A percentile compares a stretch with the other conserved stretches of the same genome.
Conservation (phyloP, 1,140 invertebrate genomes). For the Goniozus legneri region DNA sequence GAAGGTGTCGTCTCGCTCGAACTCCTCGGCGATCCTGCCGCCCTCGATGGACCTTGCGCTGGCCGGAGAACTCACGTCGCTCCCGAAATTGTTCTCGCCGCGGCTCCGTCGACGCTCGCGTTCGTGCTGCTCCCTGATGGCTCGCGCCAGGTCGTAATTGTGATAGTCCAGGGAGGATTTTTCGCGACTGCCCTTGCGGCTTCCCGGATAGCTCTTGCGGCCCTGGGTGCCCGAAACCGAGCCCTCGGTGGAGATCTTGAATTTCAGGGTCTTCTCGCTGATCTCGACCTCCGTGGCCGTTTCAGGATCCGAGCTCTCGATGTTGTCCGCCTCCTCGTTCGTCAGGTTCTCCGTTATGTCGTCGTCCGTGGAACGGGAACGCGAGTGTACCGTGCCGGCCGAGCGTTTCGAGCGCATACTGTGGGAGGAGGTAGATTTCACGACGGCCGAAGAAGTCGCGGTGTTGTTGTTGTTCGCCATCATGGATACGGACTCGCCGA, state of each 20-base stretch:
- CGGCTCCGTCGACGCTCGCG: constrained; percentile 35
- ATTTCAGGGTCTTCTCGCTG: constrained; percentile 72
- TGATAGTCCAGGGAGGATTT: constrained; percentile 49
- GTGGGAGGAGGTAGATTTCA: constrained; percentile 57
- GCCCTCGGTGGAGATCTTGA: constrained; percentile 70
- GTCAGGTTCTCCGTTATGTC: constrained; percentile 53
- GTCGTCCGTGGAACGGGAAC: constrained; percentile 54
- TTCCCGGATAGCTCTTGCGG: constrained; percentile 61
- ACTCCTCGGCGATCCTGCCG: constrained; percentile 39
- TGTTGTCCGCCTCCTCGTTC: constrained; percentile 59
- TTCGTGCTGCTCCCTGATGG: constrained; percentile 45
- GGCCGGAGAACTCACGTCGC: constrained; percentile 42
- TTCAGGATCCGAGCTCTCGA: constrained; percentile 65
- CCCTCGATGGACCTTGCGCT: constrained; percentile 42
- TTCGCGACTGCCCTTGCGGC: constrained; percentile 60
- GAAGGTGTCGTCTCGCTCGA: constrained; percentile 33
- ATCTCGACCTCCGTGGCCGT: constrained; percentile 74
- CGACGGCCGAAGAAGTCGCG: constrained; percentile 29
- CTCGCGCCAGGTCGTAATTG: constrained; percentile 44
- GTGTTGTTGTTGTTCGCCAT: constrained; percentile 14
- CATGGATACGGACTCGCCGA: constrained; percentile 36
- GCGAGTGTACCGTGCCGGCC: constrained; percentile 34
- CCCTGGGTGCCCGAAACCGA: constrained; percentile 41
- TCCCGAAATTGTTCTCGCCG: constrained; percentile 37
- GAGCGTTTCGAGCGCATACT: constrained; percentile 56